Evolutionary conservation across 2,113 vertebrate genomes (phyloP), one percentile per base, ranked within the genome.

Genomic region (Chaetura pelagica): DNA sequence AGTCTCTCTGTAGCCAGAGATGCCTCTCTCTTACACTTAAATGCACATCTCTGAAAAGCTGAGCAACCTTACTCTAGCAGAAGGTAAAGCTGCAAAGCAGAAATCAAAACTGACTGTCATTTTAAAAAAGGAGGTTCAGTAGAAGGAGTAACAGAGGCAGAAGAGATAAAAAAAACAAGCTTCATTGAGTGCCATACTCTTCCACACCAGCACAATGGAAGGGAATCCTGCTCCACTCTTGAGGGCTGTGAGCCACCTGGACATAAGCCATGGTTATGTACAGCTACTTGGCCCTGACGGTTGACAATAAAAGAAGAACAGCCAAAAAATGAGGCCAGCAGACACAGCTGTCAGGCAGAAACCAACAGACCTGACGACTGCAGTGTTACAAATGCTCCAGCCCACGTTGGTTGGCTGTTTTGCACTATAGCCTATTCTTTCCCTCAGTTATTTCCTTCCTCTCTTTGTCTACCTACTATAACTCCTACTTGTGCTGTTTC

Each of bases 261-360:
- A 68, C 94, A 89, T 48, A 84, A 90, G 76, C 88, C 96, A 95
- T 7, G 19, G 32, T 92, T 63, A 81, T 68, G 52, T 61, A 90
- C 48, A 87, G 61, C 68, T 71, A 86, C 91, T 93, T 84, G 84
- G 68, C 89, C 91, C 93, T 11, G 10, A 84, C 89, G 80, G 69
- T 44, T 89, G 86, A 96, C 95, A 89, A 92, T 18, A 83, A 88
- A 55, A 87, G 64, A 96, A 57, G 73, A 93, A 92, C 48, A 81
- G 84, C 51, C 57, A 92, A 75, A 92, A 68, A 64, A 2, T 0
- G 2, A 84, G 66, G 76, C 48, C 73, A 93, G 61, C 68, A 93
- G 90, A 86, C 48, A 81, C 59, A 95, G 90, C 61, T 93, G 79
- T 63, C 76, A 84, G 59, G 90, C 92, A 89, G 51, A 18, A 61